phyloP scores from a whole-genome alignment of 2,113 vertebrate genomes.

The Noctilio leporinus region DNA sequence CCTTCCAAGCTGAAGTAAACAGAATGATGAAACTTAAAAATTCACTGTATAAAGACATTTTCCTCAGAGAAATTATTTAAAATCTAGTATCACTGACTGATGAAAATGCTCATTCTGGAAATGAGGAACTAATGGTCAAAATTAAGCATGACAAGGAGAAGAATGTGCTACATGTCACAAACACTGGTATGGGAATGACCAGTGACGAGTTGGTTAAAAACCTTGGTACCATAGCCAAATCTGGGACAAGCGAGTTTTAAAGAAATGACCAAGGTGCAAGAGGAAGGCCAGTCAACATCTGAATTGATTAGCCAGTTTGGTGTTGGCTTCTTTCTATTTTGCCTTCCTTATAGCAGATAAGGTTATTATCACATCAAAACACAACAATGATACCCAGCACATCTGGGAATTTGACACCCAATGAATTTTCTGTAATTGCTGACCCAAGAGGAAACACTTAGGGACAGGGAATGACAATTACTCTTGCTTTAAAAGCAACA shows the following conservation, averaged over 20 bases:
- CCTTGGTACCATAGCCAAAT: slow-evolving; percentile 97
- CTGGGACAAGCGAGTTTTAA: slow-evolving; percentile 98
- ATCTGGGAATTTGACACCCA: slow-evolving; percentile 99
- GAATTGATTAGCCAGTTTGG: slow-evolving; percentile 99
- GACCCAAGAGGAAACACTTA: slow-evolving; percentile 95
- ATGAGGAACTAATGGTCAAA: slow-evolving; percentile 93
- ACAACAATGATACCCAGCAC: slow-evolving; percentile 96
- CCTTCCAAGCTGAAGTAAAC: slow-evolving; percentile 98
- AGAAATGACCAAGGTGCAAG: slow-evolving; percentile 94
- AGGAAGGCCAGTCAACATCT: slow-evolving; percentile 93
- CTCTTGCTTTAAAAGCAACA: slow-evolving; percentile 96
- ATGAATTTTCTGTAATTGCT: slow-evolving; percentile 92
- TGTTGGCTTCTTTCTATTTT: slow-evolving; percentile 98
- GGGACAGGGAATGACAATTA: slow-evolving; percentile 94
- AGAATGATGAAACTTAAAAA: slow-evolving; percentile 99
- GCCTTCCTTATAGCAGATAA: slow-evolving; percentile 98
- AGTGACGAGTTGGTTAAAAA: slow-evolving; percentile 96
- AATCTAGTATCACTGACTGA: slow-evolving; percentile 92
- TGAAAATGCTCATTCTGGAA: slow-evolving; percentile 86
- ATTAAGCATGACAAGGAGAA: slow-evolving; percentile 99
- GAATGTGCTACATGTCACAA: slow-evolving; percentile 98
- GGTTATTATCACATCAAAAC: slow-evolving; percentile 97
- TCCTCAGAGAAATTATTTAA: slow-evolving; percentile 94
- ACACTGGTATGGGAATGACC: slow-evolving; percentile 98
- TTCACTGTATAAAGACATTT: slow-evolving; percentile 98